A percentile compares a stretch with the other conserved stretches of the same genome.
Conservation (phyloP, 2,113 vertebrate genomes). For the Indicator indicator region DNA sequence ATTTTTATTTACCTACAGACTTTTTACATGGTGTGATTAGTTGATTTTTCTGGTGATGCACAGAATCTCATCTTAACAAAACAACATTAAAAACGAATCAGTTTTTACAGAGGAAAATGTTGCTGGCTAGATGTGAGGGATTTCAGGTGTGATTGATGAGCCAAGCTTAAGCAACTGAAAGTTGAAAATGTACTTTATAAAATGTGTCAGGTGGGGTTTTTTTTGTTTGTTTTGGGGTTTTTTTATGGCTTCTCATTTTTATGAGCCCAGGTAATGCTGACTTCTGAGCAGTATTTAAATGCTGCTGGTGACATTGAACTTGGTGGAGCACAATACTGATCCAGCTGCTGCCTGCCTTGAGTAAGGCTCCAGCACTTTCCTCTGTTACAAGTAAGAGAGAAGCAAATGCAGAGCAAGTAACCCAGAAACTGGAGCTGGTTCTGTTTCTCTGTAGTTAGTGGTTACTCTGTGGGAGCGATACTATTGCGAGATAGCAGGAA, state of each 20-base stretch:
- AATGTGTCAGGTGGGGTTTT: neutral
- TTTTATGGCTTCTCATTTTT: conserved; percentile 47
- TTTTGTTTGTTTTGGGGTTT: neutral
- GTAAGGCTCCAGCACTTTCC: neutral
- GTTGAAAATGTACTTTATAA: conserved; percentile 50
- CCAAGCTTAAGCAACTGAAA: conserved; percentile 53
- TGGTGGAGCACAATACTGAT: neutral
- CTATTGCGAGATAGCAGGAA: neutral
- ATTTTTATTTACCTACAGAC: neutral
- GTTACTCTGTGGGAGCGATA: neutral
- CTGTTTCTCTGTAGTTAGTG: neutral
- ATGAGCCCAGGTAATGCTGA: neutral
- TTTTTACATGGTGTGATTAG: neutral
- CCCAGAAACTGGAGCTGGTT: neutral
- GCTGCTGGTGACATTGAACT: neutral
- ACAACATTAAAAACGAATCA: conserved; percentile 18
- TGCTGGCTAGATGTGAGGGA: conserved; percentile 58
- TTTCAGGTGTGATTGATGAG: conserved; percentile 65
- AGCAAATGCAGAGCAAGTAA: neutral
- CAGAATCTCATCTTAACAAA: neutral
- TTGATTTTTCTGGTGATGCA: neutral
- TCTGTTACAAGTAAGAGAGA: neutral
- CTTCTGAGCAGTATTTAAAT: neutral
- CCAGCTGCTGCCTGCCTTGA: neutral
- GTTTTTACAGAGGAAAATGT: conserved; percentile 47